Conservation (phyloP, 2,797 vertebrate genomes). For the Lithobates sylvaticus region DNA sequence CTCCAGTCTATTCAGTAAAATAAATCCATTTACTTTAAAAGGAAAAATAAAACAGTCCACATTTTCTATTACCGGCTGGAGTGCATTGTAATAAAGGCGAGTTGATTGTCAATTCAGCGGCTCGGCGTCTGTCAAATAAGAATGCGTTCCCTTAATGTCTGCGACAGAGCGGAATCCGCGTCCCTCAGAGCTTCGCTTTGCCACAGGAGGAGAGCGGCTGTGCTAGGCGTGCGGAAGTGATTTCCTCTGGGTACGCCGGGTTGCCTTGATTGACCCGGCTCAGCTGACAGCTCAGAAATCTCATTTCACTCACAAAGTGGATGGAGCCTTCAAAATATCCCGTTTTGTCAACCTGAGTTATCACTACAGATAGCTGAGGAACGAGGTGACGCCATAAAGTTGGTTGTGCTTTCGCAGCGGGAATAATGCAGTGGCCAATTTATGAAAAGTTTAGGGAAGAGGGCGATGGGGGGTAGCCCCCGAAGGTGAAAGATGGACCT, state of each 20-base stretch:
- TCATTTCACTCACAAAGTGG: slow-evolving; percentile 46
- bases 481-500: no score
- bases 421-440: no score
- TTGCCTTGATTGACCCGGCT: slow-evolving; percentile 33
- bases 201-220: background rate
- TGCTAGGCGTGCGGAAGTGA: slow-evolving; percentile 8
- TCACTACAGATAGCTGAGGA: background rate
- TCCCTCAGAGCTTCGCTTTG: background rate
- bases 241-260: slow-evolving; percentile 18
- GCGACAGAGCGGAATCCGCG: background rate
- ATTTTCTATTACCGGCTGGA: slow-evolving; percentile 23
- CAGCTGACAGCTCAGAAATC: slow-evolving; percentile 34
- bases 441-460: no score
- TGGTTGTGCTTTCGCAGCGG: no score
- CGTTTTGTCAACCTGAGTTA: background rate
- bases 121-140: background rate
- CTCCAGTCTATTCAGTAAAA: background rate
- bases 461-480: no score
- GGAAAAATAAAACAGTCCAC: slow-evolving; percentile 12
- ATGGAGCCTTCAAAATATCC: background rate
- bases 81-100: background rate
- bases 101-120: slow-evolving; percentile 15
- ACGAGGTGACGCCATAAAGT: background rate
- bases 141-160: background rate
- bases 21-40: slow-evolving; percentile 11